Evolutionary conservation across 2,113 vertebrate genomes (phyloP).

Genomic region (Sinocyclocheilus anshuiensis): DNA sequence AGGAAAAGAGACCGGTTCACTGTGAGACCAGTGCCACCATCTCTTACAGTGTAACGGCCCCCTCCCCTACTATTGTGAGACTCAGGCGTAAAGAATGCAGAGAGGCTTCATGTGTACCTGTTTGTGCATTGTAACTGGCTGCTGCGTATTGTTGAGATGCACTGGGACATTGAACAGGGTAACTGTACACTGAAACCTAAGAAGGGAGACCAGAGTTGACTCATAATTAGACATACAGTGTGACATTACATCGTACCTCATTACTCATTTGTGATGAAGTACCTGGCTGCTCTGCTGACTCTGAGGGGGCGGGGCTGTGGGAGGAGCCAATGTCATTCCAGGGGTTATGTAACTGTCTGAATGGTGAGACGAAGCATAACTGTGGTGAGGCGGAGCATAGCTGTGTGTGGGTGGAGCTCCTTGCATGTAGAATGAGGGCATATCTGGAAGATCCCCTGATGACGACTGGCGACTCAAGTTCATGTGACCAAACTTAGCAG

Average conservation of each 20-base stretch:
- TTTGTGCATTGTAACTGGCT: slow-evolving; percentile 75
- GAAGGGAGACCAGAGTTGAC: slow-evolving; percentile 19
- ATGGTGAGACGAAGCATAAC: slow-evolving; percentile 64
- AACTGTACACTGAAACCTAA: slow-evolving; percentile 89
- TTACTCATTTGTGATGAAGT: slow-evolving; percentile 7
- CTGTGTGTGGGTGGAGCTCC: slow-evolving; percentile 61
- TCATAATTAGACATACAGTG: neutral
- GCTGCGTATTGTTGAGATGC: slow-evolving; percentile 78
- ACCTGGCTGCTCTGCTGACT: slow-evolving; percentile 49
- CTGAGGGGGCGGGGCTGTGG: slow-evolving; percentile 56
- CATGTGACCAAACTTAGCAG: slow-evolving; percentile 85
- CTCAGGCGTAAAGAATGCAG: neutral
- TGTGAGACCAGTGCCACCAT: slow-evolving; percentile 98
- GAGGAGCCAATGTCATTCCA: slow-evolving; percentile 70
- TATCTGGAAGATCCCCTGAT: slow-evolving; percentile 80
- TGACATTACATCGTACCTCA: neutral
- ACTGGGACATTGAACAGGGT: slow-evolving; percentile 90
- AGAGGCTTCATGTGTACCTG: slow-evolving; percentile 63
- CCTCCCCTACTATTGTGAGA: slow-evolving; percentile 81
- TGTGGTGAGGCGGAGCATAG: slow-evolving; percentile 70
- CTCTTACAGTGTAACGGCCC: slow-evolving; percentile 99
- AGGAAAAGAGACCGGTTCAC: slow-evolving; percentile 99
- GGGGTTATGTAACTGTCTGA: slow-evolving; percentile 77
- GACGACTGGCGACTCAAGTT: slow-evolving; percentile 85
- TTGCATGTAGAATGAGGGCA: slow-evolving; percentile 73